Base-by-base conservation (phyloP, 2,113 vertebrate genomes). In the Lophius piscatorius region DNA sequence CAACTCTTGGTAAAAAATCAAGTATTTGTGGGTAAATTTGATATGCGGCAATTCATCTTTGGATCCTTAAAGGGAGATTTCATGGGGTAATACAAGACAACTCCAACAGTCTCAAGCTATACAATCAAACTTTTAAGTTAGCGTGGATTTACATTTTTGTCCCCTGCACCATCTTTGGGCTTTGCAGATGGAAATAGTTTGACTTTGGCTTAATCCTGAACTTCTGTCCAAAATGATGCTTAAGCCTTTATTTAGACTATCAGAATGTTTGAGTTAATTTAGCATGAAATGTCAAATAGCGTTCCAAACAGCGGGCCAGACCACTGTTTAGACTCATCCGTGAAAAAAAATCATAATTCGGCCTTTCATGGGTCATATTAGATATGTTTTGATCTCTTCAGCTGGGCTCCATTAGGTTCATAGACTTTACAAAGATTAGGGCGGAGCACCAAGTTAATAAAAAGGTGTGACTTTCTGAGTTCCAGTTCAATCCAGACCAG, bases 201-300 rank as follows among this genome's bases (percentile, higher is more conserved):
- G 14, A 12, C 42, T 14, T 28, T 5, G 5, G 35, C 20, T 17
- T 51, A 51, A 74, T 52, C 26, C 39, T n/a, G 14, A 24, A 47
- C 1, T 9, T 20, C 35, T 0, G 6, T 13, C 9, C 22, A 36
- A 12, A 13, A 13, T n/a, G 21, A 38, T 4, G n/a, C 28, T 3
- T 24, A 44, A 55, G 21, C 6, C 36, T 64, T 36, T 49, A 45
- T 64, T 76, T 39, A 39, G 24, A 49, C 36, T 54, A 34, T 33
- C 10, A 2, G n/a, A 23, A 41, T 42, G 28, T 57, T 22, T 50
- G 6, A 2, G 22, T 18, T 20, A 12, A 23, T 47, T 59, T 26
- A 49, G 31, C 23, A 7, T 31, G 9, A 64, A 50, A 50, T 9
- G 4, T 21, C 9, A n/a, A 12, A 35, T 26, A 13, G 17, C 6